Conservation (phyloP, 1,140 invertebrate genomes). For the Yoshiicerus persimilis region DNA sequence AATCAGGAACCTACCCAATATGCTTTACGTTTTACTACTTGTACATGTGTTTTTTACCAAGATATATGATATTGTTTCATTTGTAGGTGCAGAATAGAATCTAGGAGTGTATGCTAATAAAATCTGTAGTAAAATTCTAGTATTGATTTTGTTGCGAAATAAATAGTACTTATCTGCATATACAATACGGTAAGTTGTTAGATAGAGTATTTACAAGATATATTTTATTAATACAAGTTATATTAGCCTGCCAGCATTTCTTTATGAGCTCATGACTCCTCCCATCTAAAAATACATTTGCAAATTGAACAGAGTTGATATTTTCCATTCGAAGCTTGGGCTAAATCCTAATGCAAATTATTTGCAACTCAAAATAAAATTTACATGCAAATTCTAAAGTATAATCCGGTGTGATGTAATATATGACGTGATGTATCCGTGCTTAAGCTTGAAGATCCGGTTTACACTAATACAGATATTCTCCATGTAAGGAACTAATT, state of each 20-base stretch:
- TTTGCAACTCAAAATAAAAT: not conserved
- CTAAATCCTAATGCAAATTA: not conserved
- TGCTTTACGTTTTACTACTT: not conserved
- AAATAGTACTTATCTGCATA: not conserved
- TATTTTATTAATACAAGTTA: not conserved
- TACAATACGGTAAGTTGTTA: not conserved
- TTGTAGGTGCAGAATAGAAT: not conserved
- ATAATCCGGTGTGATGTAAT: not conserved
- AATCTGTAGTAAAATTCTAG: not conserved
- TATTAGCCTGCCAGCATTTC: not conserved
- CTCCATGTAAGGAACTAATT: not conserved
- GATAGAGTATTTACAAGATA: not conserved
- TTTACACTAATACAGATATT: not conserved
- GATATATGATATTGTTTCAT: not conserved
- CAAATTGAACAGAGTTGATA: not conserved
- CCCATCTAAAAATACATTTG: not conserved
- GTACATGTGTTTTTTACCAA: not conserved
- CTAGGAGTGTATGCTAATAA: not conserved
- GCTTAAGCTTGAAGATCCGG: not conserved
- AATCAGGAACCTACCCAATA: not conserved
- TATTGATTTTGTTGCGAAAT: not conserved
- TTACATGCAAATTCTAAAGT: not conserved
- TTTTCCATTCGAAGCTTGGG: not conserved
- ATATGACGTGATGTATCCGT: not conserved
- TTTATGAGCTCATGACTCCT: not conserved